phyloP scores from a whole-genome alignment of 2,888 invertebrate genomes.

The Nomada hirtipes region DNA sequence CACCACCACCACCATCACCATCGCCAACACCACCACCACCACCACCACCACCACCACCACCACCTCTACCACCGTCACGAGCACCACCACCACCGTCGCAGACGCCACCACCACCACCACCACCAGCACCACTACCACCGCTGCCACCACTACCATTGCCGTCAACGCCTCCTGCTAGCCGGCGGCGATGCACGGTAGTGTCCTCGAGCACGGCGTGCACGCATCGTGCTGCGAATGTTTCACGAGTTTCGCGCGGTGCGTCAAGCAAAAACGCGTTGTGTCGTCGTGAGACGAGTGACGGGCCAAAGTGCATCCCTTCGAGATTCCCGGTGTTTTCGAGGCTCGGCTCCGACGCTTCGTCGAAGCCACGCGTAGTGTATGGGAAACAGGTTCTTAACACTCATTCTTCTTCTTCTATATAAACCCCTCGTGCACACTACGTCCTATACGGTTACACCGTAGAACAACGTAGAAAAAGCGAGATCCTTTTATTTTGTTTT shows the following conservation, averaged over 20 bases:
- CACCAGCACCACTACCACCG: constrained; percentile 51
- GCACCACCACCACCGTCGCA: constrained; percentile 45
- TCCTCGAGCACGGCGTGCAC: constrained; percentile 74
- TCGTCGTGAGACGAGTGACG: constrained; percentile 70
- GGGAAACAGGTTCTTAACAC: constrained; percentile 73
- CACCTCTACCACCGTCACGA: constrained; percentile 40
- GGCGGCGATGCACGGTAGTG: constrained; percentile 73
- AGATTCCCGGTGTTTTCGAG: constrained; percentile 66
- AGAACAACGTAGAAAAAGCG: neutral
- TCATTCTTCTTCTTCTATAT: constrained; percentile 48
- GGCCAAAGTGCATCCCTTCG: constrained; percentile 67
- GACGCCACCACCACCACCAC: constrained; percentile 29
- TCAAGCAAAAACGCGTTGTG: constrained; percentile 69
- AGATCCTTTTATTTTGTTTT: constrained; percentile 49
- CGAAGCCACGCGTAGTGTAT: constrained; percentile 70
- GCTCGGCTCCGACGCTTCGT: constrained; percentile 69
- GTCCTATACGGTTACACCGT: neutral
- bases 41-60: constrained; percentile 36
- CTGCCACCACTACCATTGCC: constrained; percentile 64
- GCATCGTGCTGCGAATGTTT: constrained; percentile 74
- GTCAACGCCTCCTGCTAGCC: constrained; percentile 70
- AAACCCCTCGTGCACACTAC: constrained; percentile 2
- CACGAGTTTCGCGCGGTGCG: constrained; percentile 73
- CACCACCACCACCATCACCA: constrained; percentile 56
- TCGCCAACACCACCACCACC: constrained; percentile 38